Evolutionary conservation across 2,113 vertebrate species (phyloP).

Genomic region (Aspiorhynchus laticeps): DNA sequence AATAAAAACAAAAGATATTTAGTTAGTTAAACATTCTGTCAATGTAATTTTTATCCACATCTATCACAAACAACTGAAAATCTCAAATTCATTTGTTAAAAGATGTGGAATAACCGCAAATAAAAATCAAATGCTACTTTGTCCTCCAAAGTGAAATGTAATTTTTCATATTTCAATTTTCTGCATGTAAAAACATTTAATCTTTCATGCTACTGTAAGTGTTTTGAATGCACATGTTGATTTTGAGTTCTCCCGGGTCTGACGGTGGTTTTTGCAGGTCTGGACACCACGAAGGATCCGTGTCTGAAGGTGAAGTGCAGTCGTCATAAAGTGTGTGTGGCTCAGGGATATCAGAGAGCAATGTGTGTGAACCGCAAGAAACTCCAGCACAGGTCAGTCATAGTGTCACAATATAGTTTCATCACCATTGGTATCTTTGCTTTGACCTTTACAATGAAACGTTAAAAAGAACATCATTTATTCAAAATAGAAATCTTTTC

Average conservation of each 20-base stretch:
- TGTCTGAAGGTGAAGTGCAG: slow-evolving; percentile 98
- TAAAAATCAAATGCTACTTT: no score
- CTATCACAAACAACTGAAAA: not conserved
- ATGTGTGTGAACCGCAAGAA: slow-evolving; percentile 97
- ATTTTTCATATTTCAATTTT: no score
- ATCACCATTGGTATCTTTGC: no score
- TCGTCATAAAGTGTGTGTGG: slow-evolving; percentile 91
- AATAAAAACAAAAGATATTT: not conserved
- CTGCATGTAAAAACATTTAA: no score
- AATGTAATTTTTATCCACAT: not conserved
- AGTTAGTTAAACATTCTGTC: not conserved
- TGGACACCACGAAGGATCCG: slow-evolving; percentile 96
- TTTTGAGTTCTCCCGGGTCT: not conserved
- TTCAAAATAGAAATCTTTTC: no score
- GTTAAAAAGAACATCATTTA: no score
- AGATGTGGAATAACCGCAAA: not conserved
- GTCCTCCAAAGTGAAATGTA: no score
- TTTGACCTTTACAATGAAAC: no score
- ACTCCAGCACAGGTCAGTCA: slow-evolving; percentile 86
- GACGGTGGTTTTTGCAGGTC: slow-evolving; percentile 66
- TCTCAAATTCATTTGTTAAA: not conserved
- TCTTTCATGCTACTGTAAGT: not conserved
- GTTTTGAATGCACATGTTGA: not conserved
- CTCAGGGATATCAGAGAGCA: slow-evolving; percentile 91
- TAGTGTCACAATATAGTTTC: no score